These are phyloP conservation scores for Cyanoliseus patagonus DNA, from an alignment of 2,113 vertebrate species.

Conservation along the genomic window DNA sequence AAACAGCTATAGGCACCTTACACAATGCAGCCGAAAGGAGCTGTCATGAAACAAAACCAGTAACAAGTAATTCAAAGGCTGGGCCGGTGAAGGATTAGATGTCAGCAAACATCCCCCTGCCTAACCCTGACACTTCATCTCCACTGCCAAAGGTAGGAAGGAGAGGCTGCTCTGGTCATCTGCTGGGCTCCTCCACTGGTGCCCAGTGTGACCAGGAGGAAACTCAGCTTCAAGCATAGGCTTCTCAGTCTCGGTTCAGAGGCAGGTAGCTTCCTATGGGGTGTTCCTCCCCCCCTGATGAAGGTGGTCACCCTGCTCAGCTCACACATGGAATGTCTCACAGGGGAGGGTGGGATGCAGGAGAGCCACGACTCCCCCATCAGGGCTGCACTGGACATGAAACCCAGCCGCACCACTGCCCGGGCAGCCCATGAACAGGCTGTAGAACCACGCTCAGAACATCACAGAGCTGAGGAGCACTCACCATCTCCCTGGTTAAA, in stretches of 20 bases:
- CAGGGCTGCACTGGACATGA: rapidly evolving
- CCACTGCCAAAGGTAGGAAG: background rate
- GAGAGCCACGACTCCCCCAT: rapidly evolving
- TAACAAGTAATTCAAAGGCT: background rate
- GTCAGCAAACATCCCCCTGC: background rate
- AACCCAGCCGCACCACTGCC: background rate
- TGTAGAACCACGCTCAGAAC: background rate
- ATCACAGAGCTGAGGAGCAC: background rate
- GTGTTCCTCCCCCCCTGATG: rapidly evolving
- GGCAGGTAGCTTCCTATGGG: background rate
- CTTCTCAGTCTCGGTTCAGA: background rate
- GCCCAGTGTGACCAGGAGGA: background rate
- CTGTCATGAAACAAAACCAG: background rate
- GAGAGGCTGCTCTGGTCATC: background rate
- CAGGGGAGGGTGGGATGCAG: background rate
- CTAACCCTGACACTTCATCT: background rate
- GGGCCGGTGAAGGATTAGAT: background rate
- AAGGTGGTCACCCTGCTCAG: rapidly evolving
- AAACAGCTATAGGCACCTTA: background rate
- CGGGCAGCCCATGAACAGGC: rapidly evolving
- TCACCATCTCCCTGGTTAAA: rapidly evolving
- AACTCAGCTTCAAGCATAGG: background rate
- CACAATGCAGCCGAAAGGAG: background rate
- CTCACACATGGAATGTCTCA: rapidly evolving
- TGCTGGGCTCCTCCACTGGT: background rate